phyloP scores from a whole-genome alignment of 2,797 vertebrate species.

The Phalloptychus januarius region DNA sequence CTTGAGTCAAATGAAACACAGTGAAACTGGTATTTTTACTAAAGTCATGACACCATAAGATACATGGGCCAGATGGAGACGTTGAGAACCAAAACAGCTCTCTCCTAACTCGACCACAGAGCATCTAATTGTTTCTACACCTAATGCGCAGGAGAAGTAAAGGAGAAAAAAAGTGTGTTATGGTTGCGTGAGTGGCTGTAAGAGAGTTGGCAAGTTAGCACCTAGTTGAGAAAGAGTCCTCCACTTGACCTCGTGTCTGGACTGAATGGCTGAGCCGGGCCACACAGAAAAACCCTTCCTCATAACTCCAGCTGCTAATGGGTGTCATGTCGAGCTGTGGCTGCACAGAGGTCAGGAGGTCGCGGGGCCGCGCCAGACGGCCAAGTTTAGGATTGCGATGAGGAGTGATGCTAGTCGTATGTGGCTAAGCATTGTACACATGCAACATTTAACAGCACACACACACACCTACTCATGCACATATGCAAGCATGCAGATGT shows the following conservation, averaged over 20 bases:
- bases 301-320: constrained; percentile 82
- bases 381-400: constrained; percentile 85
- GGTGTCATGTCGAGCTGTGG: constrained; percentile 78
- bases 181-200: constrained; percentile 90
- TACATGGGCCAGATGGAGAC: constrained; percentile 70
- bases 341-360: constrained; percentile 72
- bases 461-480: constrained; percentile 10
- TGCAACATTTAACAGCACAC: not conserved
- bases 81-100: constrained; percentile 63
- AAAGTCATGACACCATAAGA: not conserved
- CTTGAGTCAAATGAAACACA: not conserved
- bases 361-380: constrained; percentile 64
- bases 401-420: constrained; percentile 87
- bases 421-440: constrained; percentile 61
- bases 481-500: constrained; percentile 17
- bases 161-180: constrained; percentile 53
- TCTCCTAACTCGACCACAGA: constrained; percentile 71
- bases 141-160: constrained; percentile 72
- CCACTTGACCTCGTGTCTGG: constrained; percentile 80
- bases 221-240: constrained; percentile 88
- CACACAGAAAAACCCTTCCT: constrained; percentile 21
- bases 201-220: constrained; percentile 98
- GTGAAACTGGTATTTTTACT: not conserved
- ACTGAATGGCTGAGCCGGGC: constrained; percentile 52
- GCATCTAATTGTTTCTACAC: constrained; percentile 86